These are phyloP conservation scores for Ectemnius cavifrons DNA, from an alignment of 2,888 invertebrate species.

Conservation along the genomic window DNA sequence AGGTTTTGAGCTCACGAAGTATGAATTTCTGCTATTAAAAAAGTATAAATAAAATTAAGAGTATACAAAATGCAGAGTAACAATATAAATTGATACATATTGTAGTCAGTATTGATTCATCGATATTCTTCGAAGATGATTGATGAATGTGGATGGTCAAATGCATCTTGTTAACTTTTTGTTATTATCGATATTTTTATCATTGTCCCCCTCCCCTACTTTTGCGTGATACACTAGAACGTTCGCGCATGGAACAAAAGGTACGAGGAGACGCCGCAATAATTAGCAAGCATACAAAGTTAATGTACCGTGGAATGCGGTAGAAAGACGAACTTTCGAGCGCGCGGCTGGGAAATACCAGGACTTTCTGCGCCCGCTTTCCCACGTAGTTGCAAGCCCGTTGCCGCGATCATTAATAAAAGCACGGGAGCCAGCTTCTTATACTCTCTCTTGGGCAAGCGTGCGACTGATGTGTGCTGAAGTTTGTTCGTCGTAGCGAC, in stretches of 20 bases:
- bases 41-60: no score
- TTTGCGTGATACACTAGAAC: no score
- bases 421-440: constrained; percentile 47
- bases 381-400: constrained; percentile 29
- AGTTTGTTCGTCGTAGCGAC: constrained; percentile 24
- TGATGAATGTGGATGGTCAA: no score
- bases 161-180: no score
- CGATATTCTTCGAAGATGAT: no score
- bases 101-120: no score
- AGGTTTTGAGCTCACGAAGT: no score
- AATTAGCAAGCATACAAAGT: constrained; percentile 61
- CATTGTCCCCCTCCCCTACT: no score
- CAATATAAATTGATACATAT: no score
- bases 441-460: constrained; percentile 29
- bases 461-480: constrained; percentile 43
- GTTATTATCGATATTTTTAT: no score
- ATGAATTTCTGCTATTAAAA: no score
- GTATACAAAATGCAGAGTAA: no score
- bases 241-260: constrained; percentile 38
- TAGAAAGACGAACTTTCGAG: constrained; percentile 55
- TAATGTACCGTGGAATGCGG: constrained; percentile 60
- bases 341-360: constrained; percentile 26
- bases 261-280: constrained; percentile 43
- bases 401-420: constrained; percentile 60
- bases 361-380: constrained; percentile 26